These are phyloP conservation scores for Clanis bilineata DNA, from an alignment of 2,888 invertebrate species.

Conservation along the genomic window DNA sequence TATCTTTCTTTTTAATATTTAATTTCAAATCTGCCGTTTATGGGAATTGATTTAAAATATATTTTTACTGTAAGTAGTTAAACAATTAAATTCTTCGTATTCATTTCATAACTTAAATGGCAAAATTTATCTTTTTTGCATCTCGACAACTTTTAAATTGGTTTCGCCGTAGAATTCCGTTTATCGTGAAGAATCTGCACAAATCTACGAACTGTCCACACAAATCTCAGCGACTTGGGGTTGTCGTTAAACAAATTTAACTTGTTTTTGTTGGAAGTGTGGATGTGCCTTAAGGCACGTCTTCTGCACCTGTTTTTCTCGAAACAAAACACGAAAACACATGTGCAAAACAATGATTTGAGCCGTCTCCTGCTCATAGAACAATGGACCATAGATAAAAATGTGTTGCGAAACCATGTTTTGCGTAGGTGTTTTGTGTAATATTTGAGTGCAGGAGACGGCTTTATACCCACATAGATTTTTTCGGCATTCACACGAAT, in stretches of 20 bases:
- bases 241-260: slow-evolving; percentile 30
- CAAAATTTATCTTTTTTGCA: not conserved
- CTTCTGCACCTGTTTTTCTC: no score
- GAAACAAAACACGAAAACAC: not conserved
- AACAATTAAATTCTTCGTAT: not conserved
- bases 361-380: no score
- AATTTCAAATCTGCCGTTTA: not conserved
- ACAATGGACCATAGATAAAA: no score
- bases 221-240: slow-evolving; percentile 20
- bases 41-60: not conserved
- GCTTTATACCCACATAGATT: no score
- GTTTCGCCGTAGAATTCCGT: not conserved
- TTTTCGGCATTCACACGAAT: no score
- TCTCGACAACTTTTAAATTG: not conserved
- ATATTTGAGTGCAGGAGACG: no score
- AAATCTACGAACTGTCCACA: slow-evolving; percentile 3
- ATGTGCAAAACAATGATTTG: no score
- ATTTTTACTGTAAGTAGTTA: not conserved
- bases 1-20: not conserved
- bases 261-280: slow-evolving; percentile 20
- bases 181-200: slow-evolving; percentile 2
- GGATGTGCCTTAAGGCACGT: no score
- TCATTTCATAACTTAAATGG: not conserved
- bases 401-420: no score
- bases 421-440: no score